phyloP scores from a whole-genome alignment of 2,797 vertebrate species.

The Prionace glauca region DNA sequence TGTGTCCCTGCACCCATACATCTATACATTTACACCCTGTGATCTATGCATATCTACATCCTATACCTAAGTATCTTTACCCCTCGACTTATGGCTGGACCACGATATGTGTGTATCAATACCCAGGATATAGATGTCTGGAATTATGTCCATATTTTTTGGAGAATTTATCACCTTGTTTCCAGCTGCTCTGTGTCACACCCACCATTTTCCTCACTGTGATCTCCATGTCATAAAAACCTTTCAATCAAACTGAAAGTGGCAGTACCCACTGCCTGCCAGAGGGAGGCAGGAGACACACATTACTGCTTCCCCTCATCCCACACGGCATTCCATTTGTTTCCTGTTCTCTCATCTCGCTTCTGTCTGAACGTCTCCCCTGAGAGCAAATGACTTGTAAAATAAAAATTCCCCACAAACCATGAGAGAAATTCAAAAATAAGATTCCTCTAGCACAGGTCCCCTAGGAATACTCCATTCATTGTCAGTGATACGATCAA shows the following conservation, averaged over 20 bases:
- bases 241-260: background rate
- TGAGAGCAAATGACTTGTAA: background rate
- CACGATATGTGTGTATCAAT: background rate
- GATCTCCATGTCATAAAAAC: background rate
- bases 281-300: slow-evolving; percentile 27
- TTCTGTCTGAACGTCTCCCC: background rate
- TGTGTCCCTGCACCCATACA: background rate
- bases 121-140: background rate
- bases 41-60: background rate
- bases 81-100: background rate
- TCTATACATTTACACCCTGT: background rate
- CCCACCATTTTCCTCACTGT: background rate
- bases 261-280: background rate
- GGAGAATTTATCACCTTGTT: background rate
- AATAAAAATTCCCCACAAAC: slow-evolving; percentile 9
- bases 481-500: background rate
- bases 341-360: background rate
- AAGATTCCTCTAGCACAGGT: slow-evolving; percentile 23
- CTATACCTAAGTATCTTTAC: background rate
- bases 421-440: slow-evolving; percentile 10
- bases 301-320: background rate
- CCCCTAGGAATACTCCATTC: background rate
- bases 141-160: background rate
- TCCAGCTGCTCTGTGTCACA: background rate
- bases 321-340: background rate